Evolutionary conservation across 2,113 vertebrate genomes (phyloP).

Genomic region (Xiphophorus hellerii): DNA sequence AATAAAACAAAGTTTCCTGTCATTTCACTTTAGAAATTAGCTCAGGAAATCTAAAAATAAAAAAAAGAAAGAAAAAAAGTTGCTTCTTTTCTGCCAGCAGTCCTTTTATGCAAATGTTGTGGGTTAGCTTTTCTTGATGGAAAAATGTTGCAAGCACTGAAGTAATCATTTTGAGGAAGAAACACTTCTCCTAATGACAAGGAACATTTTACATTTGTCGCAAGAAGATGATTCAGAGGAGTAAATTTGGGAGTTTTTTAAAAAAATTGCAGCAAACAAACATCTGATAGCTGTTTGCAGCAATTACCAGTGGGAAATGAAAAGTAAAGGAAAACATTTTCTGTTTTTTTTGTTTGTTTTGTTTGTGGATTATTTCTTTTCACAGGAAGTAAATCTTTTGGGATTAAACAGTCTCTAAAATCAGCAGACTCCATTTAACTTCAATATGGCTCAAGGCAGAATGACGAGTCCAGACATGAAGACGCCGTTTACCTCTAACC

Average conservation of each 20-base stretch:
- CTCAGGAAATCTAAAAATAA: not conserved
- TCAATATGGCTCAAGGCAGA: not conserved
- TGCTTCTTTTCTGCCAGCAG: not conserved
- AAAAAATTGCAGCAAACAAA: not conserved
- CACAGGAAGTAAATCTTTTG: constrained; percentile 22
- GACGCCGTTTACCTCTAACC: not conserved
- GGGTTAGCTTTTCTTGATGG: not conserved
- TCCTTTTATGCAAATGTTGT: not conserved
- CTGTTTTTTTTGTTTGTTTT: not conserved
- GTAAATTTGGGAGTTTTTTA: too few species aligned
- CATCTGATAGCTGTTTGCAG: not conserved
- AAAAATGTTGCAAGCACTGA: not conserved
- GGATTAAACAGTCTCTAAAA: constrained; percentile 20
- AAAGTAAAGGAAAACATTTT: too few species aligned
- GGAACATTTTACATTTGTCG: not conserved
- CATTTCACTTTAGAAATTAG: not conserved
- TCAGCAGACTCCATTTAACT: constrained; percentile 22
- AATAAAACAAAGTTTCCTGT: not conserved
- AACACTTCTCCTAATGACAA: not conserved
- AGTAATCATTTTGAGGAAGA: not conserved
- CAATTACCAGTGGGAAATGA: not conserved
- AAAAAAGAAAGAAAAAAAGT: too few species aligned
- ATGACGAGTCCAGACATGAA: constrained; percentile 23
- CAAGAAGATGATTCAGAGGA: too few species aligned
- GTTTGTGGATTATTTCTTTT: constrained; percentile 1